Conservation (phyloP, 2,888 invertebrate species). For the Eilema sororculum region DNA sequence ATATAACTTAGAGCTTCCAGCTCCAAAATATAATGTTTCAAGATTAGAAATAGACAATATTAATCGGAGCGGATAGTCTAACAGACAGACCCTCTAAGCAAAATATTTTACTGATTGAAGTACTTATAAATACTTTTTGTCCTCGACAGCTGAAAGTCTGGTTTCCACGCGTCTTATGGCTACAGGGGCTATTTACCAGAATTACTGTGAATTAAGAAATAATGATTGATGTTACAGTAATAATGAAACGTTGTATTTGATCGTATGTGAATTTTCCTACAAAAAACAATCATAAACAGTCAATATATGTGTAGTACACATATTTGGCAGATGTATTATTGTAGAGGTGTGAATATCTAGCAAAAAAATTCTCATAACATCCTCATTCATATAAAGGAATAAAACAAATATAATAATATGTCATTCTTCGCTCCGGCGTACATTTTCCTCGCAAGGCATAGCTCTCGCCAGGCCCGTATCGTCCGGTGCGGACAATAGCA, state of each 20-base stretch:
- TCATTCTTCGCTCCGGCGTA: background rate
- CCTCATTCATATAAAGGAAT: background rate
- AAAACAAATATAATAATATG: background rate
- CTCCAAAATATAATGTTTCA: background rate
- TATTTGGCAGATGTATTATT: background rate
- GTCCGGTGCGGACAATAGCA: slow-evolving; percentile 58
- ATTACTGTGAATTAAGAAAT: background rate
- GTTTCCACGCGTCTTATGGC: background rate
- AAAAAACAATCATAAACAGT: background rate
- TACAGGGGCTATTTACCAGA: too few species aligned
- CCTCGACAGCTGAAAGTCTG: background rate
- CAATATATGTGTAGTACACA: background rate
- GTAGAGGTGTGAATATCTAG: too few species aligned
- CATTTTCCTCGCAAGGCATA: slow-evolving; percentile 13
- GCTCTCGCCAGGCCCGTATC: slow-evolving; percentile 27
- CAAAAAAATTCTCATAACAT: background rate
- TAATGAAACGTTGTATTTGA: background rate
- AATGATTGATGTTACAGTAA: too few species aligned
- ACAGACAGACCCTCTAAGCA: too few species aligned
- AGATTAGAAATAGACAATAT: background rate
- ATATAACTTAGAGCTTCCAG: background rate
- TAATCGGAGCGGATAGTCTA: too few species aligned
- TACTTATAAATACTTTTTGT: background rate
- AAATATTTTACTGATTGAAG: too few species aligned
- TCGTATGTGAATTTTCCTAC: too few species aligned